Base-by-base conservation (phyloP, 2,797 vertebrate species). In the Podarcis lilfordi region DNA sequence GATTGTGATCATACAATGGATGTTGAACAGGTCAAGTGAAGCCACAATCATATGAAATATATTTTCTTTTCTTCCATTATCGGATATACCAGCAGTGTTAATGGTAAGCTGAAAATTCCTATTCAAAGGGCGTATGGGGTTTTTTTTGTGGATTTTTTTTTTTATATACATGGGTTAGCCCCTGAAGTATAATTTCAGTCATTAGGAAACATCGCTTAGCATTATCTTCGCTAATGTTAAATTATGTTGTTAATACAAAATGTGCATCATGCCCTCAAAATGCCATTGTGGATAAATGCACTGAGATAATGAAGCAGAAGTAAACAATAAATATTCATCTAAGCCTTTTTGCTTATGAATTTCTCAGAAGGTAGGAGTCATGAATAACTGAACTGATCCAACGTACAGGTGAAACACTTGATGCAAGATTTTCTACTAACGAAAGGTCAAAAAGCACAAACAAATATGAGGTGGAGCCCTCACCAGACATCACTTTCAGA, bases 161-260 rank as follows among this genome's bases (percentile, higher is more conserved):
- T 64, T 59, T 92, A 84, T 90, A 79, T 84, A 82, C 68, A 85
- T 45, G 61, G 21, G 61, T 88, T 40, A 78, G 50, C 64, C 90
- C 93, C 88, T 50, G 89, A 83, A 92, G 87, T 92, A 23, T 89
- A 95, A 86, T 90, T 95, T 95, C 86, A 92, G n/a, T 59, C 85
- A 92, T 91, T 95, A 94, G 83, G 74, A 93, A 90, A 84, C 90
- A 94, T 85, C 86, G 90, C 92, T 96, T 95, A 95, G 50, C 84
- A 91, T 92, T 92, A 93, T 80, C 91, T 84, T 93, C 88, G 90
- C 89, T 96, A 94, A 95, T 91, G 82, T 69, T 92, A 71, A 93
- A 91, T 94, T 89, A 93, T 66, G 91, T 45, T 88, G 93, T 94
- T 93, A 90, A 82, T 91, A 90, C 78, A 86, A 91, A 91, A 68